These are phyloP conservation scores for Chloroceryle aenea DNA, from an alignment of 2,113 vertebrate species.

Conservation along the genomic window DNA sequence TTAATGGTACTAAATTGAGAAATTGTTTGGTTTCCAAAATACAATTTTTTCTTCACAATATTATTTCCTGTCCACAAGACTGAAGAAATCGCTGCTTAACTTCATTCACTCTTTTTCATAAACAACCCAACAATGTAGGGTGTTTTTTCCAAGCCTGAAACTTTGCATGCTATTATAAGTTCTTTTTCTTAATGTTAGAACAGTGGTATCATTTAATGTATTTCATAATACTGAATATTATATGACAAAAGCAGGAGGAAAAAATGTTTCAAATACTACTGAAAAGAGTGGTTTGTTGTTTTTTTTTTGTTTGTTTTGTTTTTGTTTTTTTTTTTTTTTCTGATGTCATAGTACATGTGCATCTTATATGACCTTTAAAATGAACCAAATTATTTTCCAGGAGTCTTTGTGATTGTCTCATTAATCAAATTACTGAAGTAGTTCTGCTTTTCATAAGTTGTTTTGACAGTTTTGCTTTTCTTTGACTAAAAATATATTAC, in stretches of 20 bases:
- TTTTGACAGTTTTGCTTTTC: not conserved
- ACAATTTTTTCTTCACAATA: not conserved
- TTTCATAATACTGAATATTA: not conserved
- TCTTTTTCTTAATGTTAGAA: not conserved
- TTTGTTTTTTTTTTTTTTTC: not conserved
- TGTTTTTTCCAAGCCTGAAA: not conserved
- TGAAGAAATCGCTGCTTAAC: not conserved
- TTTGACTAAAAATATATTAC: not conserved
- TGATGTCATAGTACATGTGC: not conserved
- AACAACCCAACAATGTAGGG: not conserved
- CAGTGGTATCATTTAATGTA: not conserved
- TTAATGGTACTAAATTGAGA: not conserved
- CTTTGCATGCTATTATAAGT: not conserved
- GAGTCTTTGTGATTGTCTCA: not conserved
- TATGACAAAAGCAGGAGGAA: not conserved
- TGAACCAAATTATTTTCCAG: not conserved
- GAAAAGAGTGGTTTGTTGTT: not conserved
- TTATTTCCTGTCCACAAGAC: not conserved
- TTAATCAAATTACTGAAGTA: not conserved
- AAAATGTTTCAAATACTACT: not conserved
- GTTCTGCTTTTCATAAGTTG: not conserved
- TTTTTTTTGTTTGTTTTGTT: too few species aligned
- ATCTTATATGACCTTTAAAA: not conserved
- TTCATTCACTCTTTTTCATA: not conserved
- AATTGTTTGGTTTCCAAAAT: not conserved